Conservation (phyloP, 2,113 vertebrate species). For the Thermophis baileyi region DNA sequence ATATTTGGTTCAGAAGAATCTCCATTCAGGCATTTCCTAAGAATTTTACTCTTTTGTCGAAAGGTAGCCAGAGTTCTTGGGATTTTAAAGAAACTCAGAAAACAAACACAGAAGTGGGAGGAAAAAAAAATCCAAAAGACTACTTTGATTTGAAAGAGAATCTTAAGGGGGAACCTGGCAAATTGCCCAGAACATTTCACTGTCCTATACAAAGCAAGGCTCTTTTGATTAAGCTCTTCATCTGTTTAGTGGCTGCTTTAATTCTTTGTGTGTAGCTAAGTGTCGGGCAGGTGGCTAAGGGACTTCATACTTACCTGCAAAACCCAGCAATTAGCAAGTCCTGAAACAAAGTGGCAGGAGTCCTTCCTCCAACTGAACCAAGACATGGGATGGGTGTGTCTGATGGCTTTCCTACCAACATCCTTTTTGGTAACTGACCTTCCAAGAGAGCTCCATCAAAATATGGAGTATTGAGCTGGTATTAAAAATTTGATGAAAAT, state of each 20-base stretch:
- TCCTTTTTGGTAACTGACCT: not conserved
- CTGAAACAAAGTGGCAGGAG: not conserved
- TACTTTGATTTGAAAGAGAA: not conserved
- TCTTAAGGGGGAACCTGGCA: not conserved
- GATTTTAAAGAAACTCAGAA: not conserved
- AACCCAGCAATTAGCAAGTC: not conserved
- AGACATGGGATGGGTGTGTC: not conserved
- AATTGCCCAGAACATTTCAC: conserved; percentile 2
- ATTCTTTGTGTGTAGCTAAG: not conserved
- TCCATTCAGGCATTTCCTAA: not conserved
- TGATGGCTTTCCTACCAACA: too few relatives aligned
- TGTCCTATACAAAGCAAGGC: conserved; percentile 4
- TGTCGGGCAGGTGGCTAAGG: not conserved
- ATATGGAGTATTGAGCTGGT: not conserved
- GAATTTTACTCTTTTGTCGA: not conserved
- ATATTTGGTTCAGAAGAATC: not conserved
- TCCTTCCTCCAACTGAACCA: not conserved
- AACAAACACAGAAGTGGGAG: not conserved
- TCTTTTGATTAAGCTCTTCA: conserved; percentile 1
- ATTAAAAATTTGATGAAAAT: not conserved
- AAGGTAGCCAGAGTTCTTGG: not conserved
- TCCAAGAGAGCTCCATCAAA: not conserved
- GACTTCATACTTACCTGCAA: not conserved
- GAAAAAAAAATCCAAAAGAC: not conserved
- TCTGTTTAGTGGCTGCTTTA: conserved; percentile 4